Evolutionary conservation across 2,113 vertebrate species (phyloP), one percentile per base, ranked within the genome.

Genomic region (Phalacrocorax pelagicus): DNA sequence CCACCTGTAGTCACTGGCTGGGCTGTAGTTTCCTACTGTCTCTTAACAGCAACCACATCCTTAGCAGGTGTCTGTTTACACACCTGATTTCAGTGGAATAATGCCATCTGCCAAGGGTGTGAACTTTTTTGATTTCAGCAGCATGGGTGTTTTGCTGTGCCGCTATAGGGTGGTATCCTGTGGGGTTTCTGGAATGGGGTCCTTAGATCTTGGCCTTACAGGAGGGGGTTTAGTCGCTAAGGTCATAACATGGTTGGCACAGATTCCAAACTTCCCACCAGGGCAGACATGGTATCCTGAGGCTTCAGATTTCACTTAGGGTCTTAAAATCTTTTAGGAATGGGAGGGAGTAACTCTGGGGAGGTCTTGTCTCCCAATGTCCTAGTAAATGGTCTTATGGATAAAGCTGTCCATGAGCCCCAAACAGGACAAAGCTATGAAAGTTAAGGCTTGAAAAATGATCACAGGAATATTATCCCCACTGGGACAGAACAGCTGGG

Each of bases 31-130:
- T 97, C 92, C 89, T 96, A 92, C 67, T 66, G 94, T 92, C 81
- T 97, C 89, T 96, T 65, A 70, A 88, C 61, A 91, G 85, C 95
- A 95, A 95, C 96, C 96, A 97, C 95, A 97, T 97, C 96, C 95
- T 97, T 65, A 91, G 94, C 96, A 97, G 96, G 92, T 96, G 95
- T 97, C 86, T 92, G 91, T 96, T 90, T 81, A 82, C 89, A 92
- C 84, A 96, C 96, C 91, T 95, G 94, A 96, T 94, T 91, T 95
- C 42, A 73, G 81, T 89, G 96, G 92, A 85, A 70, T 87, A 62
- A 49, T 94, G 94, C 92, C 94, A 94, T 71, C 94, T 95, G 92
- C 91, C 71, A 42, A 94, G 94, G 94, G 90, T 2, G 70, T 88
- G 91, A 94, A 82, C 92, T 85, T 66, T 23, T 69, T 54, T 91